Conservation (phyloP, 2,888 invertebrate genomes). For the Thymelicus lineola region DNA sequence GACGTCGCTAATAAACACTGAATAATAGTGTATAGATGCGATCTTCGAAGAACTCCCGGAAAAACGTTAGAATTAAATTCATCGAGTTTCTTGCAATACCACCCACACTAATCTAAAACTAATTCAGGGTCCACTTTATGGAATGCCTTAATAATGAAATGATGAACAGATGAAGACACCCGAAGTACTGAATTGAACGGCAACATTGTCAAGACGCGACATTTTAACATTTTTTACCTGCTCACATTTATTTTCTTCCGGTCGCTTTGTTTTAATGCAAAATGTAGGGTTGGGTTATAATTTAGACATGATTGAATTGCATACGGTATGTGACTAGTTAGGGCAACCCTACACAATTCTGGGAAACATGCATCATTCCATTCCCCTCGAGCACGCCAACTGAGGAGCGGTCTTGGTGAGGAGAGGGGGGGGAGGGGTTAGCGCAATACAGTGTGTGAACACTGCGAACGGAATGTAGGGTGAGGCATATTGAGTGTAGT, state of each 20-base stretch:
- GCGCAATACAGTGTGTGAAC: background rate
- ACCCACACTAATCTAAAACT: no score
- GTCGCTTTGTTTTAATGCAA: background rate
- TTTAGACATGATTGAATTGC: conserved; percentile 16
- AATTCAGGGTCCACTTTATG: no score
- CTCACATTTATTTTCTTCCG: background rate
- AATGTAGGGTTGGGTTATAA: background rate
- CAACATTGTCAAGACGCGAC: no score
- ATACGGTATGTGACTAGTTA: conserved; percentile 37
- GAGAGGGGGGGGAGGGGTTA: background rate
- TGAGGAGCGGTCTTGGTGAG: background rate
- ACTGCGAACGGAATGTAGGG: conserved; percentile 7
- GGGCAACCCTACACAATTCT: conserved; percentile 2
- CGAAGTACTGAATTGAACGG: no score
- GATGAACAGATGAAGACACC: no score
- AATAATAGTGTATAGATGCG: no score
- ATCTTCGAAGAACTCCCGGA: no score
- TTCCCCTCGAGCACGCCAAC: background rate
- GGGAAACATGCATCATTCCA: conserved; percentile 9
- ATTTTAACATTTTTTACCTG: background rate
- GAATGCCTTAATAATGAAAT: no score
- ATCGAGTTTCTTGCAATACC: no score
- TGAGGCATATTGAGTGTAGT: conserved; percentile 6
- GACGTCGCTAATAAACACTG: no score
- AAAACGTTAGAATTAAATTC: no score